A percentile compares a stretch with the other conserved stretches of the same genome.
Conservation (phyloP, 2,113 vertebrate genomes). For the Albula glossodonta region DNA sequence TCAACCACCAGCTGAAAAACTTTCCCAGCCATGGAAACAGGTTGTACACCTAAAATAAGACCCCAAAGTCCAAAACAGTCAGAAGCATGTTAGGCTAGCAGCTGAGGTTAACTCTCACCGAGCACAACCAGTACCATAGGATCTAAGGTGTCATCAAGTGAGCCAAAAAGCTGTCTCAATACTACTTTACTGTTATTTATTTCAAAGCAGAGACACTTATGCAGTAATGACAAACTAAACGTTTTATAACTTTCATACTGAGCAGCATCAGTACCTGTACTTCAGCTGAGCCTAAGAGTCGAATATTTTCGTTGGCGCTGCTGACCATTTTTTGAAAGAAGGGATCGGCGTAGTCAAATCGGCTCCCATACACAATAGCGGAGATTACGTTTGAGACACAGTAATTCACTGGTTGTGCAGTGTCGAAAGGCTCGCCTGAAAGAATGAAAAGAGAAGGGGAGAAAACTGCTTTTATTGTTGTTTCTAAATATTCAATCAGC, state of each 20-base stretch:
- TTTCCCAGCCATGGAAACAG: conserved; percentile 56
- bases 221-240: no score
- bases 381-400: conserved; percentile 64
- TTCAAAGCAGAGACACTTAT: no score
- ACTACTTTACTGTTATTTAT: no score
- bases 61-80: not conserved
- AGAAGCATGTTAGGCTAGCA: not conserved
- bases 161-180: no score
- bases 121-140: no score
- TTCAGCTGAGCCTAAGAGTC: conserved; percentile 37
- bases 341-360: conserved; percentile 65
- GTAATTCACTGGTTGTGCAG: no score
- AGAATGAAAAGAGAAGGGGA: not conserved
- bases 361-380: conserved; percentile 64
- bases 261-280: conserved; percentile 46
- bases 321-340: conserved; percentile 52
- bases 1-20: conserved; percentile 53
- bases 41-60: conserved; percentile 60
- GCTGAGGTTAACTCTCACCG: no score
- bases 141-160: no score
- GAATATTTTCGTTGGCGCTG: conserved; percentile 45
- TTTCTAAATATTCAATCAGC: no score
- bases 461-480: no score
- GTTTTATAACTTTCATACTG: no score
- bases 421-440: no score